Evolutionary conservation across 2,113 vertebrate genomes (phyloP).

Genomic region (Rousettus leschenaultii): DNA sequence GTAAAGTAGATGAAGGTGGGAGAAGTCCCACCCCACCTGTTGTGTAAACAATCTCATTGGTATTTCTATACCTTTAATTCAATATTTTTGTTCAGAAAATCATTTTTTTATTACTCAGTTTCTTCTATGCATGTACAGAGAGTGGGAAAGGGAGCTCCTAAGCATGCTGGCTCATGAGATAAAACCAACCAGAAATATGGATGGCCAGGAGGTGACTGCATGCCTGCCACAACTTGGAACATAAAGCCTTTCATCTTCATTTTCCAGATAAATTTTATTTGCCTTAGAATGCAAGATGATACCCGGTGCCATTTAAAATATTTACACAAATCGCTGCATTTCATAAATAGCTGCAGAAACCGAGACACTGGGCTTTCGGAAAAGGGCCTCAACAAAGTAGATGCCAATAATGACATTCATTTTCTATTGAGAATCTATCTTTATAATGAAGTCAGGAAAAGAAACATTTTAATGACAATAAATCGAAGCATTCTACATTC

Average conservation of each 20-base stretch:
- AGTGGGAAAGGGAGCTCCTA: not conserved
- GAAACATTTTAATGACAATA: slow-evolving; percentile 37
- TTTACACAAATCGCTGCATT: not conserved
- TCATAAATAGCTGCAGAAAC: not conserved
- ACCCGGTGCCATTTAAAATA: not conserved
- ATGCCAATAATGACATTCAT: not conserved
- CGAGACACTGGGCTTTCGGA: not conserved
- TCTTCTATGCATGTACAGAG: not conserved
- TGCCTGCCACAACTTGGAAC: not conserved
- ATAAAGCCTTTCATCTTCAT: not conserved
- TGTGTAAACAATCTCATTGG: not conserved
- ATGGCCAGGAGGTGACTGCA: not conserved
- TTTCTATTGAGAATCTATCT: slow-evolving; percentile 19
- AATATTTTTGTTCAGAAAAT: not conserved
- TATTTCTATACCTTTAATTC: not conserved
- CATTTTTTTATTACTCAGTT: not conserved
- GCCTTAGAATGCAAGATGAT: not conserved
- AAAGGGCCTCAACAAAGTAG: not conserved
- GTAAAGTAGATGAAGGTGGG: not conserved
- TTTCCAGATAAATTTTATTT: not conserved
- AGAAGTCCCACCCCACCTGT: not conserved
- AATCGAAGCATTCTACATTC: slow-evolving; percentile 51
- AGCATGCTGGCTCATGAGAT: not conserved
- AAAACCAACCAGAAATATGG: not conserved
- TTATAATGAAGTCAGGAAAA: slow-evolving; percentile 27